These are phyloP conservation scores for Macrosoma leucophasiata DNA, from an alignment of 2,888 invertebrate genomes.

Conservation along the genomic window DNA sequence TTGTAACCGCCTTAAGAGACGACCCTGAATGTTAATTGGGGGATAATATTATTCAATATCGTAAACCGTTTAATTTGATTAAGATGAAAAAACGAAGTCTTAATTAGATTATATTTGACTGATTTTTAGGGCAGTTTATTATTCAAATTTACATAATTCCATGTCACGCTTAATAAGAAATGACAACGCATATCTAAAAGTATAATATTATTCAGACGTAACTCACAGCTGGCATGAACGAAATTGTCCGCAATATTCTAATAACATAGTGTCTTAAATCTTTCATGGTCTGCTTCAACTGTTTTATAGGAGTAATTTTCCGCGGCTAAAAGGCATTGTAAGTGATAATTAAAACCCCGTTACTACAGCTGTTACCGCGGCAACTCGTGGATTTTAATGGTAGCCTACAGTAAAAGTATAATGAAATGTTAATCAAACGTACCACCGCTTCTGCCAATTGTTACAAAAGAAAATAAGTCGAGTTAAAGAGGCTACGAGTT, in stretches of 20 bases:
- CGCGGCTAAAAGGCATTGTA: conserved; percentile 60
- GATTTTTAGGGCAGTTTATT: no score
- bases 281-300: conserved; percentile 34
- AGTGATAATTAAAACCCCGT: conserved; percentile 71
- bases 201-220: no score
- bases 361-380: conserved; percentile 64
- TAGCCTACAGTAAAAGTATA: conserved; percentile 13
- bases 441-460: not conserved
- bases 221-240: no score
- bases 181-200: no score
- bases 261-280: conserved; percentile 24
- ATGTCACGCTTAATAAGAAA: no score
- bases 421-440: conserved; percentile 8
- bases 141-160: no score
- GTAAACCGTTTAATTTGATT: conserved; percentile 54
- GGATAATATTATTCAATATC: conserved; percentile 68
- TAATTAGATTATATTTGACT: conserved; percentile 50
- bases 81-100: conserved; percentile 23
- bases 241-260: conserved; percentile 11
- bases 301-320: conserved; percentile 65
- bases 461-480: conserved; percentile 4
- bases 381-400: conserved; percentile 51
- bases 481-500: conserved; percentile 16
- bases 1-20: conserved; percentile 63
- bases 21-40: conserved; percentile 66